These are phyloP conservation scores for Vollenhovia emeryi DNA, from an alignment of 1,140 invertebrate species.

Conservation along the genomic window DNA sequence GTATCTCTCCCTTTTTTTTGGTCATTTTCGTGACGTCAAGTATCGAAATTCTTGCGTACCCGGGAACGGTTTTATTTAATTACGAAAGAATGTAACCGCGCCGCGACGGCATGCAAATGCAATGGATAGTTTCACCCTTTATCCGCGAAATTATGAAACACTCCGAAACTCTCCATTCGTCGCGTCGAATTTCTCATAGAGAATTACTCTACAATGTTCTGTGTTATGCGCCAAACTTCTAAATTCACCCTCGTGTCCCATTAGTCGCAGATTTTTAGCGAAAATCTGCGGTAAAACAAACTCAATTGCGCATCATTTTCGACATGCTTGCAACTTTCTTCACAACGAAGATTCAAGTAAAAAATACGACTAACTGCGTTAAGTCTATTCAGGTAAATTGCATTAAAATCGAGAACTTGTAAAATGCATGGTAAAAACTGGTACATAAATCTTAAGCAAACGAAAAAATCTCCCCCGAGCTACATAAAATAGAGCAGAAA, in stretches of 20 bases:
- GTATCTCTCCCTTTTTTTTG: not conserved
- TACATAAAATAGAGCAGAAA: not conserved
- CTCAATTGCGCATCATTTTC: not conserved
- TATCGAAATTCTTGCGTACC: conserved; percentile 7
- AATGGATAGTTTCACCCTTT: not conserved
- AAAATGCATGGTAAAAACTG: not conserved
- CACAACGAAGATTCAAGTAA: not conserved
- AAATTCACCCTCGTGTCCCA: not conserved
- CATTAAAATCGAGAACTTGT: not conserved
- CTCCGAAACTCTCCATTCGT: conserved; percentile 1
- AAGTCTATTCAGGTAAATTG: not conserved
- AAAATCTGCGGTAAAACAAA: not conserved
- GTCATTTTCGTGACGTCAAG: not conserved
- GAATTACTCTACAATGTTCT: conserved; percentile 1
- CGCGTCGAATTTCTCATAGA: conserved; percentile 16
- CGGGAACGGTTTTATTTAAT: conserved; percentile 14
- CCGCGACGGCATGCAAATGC: not conserved
- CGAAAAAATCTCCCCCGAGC: not conserved
- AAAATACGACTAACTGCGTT: not conserved
- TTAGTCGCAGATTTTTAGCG: not conserved
- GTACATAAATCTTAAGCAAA: conserved; percentile 3
- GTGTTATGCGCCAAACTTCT: not conserved
- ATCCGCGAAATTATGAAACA: conserved; percentile 35
- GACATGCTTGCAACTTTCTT: not conserved
- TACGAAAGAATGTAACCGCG: conserved; percentile 16